Conservation (phyloP, 2,797 vertebrate genomes). For the Myotis planiceps region DNA sequence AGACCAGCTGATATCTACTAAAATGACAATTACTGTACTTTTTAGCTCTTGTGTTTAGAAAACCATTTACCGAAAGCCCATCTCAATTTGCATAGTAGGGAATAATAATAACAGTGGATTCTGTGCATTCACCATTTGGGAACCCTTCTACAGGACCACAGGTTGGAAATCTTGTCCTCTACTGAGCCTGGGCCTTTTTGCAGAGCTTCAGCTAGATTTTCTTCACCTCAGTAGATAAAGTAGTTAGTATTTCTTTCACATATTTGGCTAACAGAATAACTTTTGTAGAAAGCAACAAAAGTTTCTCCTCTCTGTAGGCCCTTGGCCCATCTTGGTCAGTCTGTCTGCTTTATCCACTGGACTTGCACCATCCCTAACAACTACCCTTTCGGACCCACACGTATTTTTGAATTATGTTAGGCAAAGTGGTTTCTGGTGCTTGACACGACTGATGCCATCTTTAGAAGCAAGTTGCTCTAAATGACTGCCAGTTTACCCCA, state of each 20-base stretch:
- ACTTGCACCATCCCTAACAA: not conserved
- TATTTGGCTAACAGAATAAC: not conserved
- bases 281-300: not conserved
- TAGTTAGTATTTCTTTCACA: not conserved
- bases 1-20: not conserved
- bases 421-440: not conserved
- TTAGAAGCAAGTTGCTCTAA: not conserved
- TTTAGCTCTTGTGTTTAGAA: not conserved
- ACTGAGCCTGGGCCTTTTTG: not conserved
- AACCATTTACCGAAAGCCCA: not conserved
- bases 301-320: not conserved
- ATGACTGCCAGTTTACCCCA: not conserved
- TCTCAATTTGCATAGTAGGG: not conserved
- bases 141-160: not conserved
- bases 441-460: not conserved
- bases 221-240: not conserved
- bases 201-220: not conserved
- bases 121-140: not conserved
- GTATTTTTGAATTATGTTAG: not conserved
- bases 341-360: not conserved
- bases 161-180: not conserved
- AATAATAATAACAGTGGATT: not conserved
- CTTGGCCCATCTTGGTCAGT: fast-evolving
- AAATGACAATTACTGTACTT: not conserved
- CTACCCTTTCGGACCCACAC: not conserved